Conservation (phyloP, 2,113 vertebrate species). For the Rana temporaria region DNA sequence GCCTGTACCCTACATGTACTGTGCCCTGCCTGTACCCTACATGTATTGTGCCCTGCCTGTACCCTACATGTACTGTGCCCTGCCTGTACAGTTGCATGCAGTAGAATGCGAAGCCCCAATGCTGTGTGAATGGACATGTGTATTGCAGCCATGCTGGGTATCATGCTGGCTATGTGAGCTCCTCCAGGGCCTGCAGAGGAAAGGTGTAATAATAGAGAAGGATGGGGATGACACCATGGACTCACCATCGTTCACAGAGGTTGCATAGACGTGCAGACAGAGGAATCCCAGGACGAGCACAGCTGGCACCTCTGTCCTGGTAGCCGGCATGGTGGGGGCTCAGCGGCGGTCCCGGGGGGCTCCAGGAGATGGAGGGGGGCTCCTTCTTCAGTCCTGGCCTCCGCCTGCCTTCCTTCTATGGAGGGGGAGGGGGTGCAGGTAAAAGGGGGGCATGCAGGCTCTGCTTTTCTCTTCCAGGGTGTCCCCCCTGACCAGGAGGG, state of each 20-base stretch:
- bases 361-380: constrained; percentile 26
- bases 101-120: neutral
- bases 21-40: too few species aligned
- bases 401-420: neutral
- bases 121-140: neutral
- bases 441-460: constrained; percentile 19
- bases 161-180: constrained; percentile 3
- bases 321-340: constrained; percentile 36
- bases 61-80: too few species aligned
- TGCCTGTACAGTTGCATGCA: too few species aligned
- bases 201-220: constrained; percentile 8
- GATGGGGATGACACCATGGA: neutral
- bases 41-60: too few species aligned
- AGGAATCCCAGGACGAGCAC: constrained; percentile 43
- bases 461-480: constrained; percentile 35
- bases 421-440: neutral
- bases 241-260: constrained; percentile 53
- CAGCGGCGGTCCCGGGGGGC: neutral
- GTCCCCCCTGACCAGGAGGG: constrained; percentile 50
- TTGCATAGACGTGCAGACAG: constrained; percentile 31
- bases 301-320: constrained; percentile 48
- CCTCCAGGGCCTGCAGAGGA: constrained; percentile 23
- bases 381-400: neutral
- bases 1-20: too few species aligned
- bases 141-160: constrained; percentile 28